Percentiles rank a stretch among this genome's conserved stretches.
These are phyloP conservation scores for Hipposideros armiger DNA, from an alignment of 2,113 vertebrate genomes.

Conservation along the genomic window DNA sequence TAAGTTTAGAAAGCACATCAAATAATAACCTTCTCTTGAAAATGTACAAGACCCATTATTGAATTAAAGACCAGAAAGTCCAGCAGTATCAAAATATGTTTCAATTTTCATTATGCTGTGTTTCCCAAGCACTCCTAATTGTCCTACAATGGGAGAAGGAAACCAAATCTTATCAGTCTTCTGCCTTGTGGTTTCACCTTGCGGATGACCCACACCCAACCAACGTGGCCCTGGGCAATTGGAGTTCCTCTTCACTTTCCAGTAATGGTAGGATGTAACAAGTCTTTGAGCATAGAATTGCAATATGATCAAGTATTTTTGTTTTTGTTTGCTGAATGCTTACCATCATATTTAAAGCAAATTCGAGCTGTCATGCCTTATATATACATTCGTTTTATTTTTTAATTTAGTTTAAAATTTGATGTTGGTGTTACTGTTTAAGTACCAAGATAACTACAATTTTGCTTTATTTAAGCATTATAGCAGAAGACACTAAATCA, in stretches of 20 bases:
- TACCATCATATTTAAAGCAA: conserved; percentile 27
- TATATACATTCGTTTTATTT: background rate
- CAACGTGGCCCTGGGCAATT: background rate
- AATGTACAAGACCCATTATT: background rate
- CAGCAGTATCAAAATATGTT: background rate
- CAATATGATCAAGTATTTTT: background rate
- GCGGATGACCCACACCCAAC: background rate
- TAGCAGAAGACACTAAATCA: conserved; percentile 2
- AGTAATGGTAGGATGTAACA: background rate
- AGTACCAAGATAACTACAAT: background rate
- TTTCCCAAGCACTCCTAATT: background rate
- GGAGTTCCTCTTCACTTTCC: background rate
- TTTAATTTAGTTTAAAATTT: conserved; percentile 38
- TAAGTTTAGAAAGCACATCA: conserved; percentile 13
- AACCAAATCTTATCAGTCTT: background rate
- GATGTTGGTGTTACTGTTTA: background rate
- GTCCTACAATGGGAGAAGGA: background rate
- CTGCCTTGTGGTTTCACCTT: background rate
- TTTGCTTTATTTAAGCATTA: conserved; percentile 9
- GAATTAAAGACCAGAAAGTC: background rate
- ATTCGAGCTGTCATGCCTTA: background rate
- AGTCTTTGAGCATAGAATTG: background rate
- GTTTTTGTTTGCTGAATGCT: background rate
- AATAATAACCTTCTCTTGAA: conserved; percentile 14
- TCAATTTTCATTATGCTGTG: background rate